Percentiles rank a stretch among this genome's conserved stretches.
phyloP scores from a whole-genome alignment of 2,113 vertebrate species.

The Synchiropus splendidus region DNA sequence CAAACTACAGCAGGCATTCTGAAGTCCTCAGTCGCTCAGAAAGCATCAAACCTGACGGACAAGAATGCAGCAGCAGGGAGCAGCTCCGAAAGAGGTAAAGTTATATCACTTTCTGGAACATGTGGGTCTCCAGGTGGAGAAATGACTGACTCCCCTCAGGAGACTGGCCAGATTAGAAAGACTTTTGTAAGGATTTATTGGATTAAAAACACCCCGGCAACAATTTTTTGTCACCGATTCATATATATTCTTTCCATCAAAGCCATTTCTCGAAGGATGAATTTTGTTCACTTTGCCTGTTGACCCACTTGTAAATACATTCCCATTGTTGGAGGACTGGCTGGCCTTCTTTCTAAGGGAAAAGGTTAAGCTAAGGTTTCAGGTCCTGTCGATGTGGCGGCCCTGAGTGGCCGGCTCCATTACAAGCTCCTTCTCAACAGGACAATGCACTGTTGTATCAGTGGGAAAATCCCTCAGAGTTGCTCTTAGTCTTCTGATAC shows the following conservation, averaged over 20 bases:
- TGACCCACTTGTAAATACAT: neutral
- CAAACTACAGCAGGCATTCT: constrained; percentile 1
- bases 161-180: too few species aligned
- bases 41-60: constrained; percentile 27
- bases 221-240: neutral
- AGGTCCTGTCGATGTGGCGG: too few species aligned
- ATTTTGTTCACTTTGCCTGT: neutral
- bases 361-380: too few species aligned
- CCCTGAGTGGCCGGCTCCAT: neutral
- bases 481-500: constrained; percentile 21
- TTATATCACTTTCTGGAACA: constrained; percentile 5
- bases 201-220: neutral
- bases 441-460: constrained; percentile 38
- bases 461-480: constrained; percentile 16
- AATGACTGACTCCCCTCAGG: too few species aligned
- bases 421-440: neutral
- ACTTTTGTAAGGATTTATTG: neutral
- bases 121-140: too few species aligned
- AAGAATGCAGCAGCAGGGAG: constrained; percentile 1
- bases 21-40: neutral
- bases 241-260: constrained; percentile 2
- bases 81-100: constrained; percentile 41
- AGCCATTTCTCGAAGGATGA: neutral
- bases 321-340: neutral
- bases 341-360: neutral